Evolutionary conservation across 1,140 invertebrate genomes (phyloP).

Genomic region (Augochlora pura): DNA sequence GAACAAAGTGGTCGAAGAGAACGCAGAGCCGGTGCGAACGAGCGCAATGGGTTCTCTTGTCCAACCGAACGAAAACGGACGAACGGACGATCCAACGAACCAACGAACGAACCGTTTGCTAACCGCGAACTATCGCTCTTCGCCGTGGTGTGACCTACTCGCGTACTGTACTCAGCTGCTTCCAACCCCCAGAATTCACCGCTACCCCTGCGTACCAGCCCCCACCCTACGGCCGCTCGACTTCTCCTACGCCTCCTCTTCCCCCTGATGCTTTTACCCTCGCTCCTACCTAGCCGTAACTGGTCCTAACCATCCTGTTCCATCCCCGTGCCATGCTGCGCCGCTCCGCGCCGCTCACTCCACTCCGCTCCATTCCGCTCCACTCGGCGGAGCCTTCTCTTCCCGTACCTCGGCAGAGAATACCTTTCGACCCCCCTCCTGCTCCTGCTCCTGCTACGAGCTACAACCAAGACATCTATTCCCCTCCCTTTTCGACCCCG

Average conservation of each 20-base stretch:
- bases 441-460: neutral
- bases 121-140: conserved; percentile 73
- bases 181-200: conserved; percentile 71
- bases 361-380: too few relatives aligned
- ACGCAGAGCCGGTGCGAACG: neutral
- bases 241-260: conserved; percentile 26
- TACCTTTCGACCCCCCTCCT: conserved; percentile 10
- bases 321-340: conserved; percentile 35
- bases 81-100: neutral
- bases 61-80: conserved; percentile 53
- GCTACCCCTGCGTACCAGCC: conserved; percentile 49
- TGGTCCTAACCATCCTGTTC: conserved; percentile 9
- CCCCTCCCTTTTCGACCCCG: neutral
- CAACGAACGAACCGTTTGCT: conserved; percentile 64
- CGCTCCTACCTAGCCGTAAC: conserved; percentile 24
- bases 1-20: neutral
- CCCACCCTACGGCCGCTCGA: conserved; percentile 27
- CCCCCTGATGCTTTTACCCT: conserved; percentile 36
- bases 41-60: conserved; percentile 32
- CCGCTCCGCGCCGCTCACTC: neutral
- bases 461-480: too few relatives aligned
- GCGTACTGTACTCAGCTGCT: conserved; percentile 76
- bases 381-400: too few relatives aligned
- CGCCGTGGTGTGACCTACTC: conserved; percentile 77
- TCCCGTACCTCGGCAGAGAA: neutral